These are phyloP conservation scores for Leptodactylus fallax DNA, from an alignment of 2,797 vertebrate species.

Conservation along the genomic window DNA sequence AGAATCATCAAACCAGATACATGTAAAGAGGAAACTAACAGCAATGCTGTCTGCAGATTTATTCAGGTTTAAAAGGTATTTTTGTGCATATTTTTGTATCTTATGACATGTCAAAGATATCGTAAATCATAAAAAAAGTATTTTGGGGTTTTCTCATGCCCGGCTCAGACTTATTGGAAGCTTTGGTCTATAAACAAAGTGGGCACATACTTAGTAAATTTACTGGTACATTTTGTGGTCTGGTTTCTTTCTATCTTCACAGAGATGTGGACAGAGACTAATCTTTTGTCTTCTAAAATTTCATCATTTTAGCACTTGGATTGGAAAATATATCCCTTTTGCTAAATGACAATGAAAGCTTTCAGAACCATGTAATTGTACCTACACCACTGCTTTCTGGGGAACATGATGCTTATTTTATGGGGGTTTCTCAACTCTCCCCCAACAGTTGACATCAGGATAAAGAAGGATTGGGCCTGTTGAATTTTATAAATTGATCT, in stretches of 20 bases:
- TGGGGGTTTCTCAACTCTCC: no score
- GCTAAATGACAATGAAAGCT: no score
- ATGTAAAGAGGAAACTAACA: not conserved
- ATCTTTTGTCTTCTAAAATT: not conserved
- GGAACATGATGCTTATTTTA: no score
- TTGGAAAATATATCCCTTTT: no score
- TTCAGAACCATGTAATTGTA: no score
- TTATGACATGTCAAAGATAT: not conserved
- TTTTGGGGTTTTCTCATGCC: not conserved
- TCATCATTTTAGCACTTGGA: not conserved
- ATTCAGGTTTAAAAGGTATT: not conserved
- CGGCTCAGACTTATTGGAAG: not conserved
- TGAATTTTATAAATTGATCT: no score
- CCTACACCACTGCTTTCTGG: no score
- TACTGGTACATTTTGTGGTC: not conserved
- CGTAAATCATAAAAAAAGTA: no score
- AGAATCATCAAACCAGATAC: constrained; percentile 36
- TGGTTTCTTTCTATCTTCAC: not conserved
- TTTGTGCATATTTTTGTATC: not conserved
- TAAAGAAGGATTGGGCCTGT: no score
- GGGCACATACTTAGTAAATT: not conserved
- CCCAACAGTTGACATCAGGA: no score
- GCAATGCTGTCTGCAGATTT: not conserved
- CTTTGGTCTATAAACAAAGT: not conserved
- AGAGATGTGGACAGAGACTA: not conserved